Conservation (phyloP, 2,113 vertebrate species). For the Ammodytes marinus region DNA sequence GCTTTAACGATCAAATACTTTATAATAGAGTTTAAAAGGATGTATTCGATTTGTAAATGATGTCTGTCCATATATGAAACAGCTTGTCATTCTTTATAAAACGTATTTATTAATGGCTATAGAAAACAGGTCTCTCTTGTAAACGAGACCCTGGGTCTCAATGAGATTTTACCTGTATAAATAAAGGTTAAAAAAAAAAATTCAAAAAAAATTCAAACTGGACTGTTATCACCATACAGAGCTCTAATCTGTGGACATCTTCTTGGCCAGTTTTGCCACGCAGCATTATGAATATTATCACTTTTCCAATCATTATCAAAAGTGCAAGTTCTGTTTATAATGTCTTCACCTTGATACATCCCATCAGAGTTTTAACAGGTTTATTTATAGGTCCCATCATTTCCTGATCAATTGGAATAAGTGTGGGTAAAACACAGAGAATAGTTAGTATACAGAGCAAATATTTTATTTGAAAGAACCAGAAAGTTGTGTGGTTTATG, state of each 20-base stretch:
- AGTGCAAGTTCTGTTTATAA: not conserved
- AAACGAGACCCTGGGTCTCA: no score
- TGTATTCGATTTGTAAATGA: constrained; percentile 26
- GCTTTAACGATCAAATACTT: constrained; percentile 63
- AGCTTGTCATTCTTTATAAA: constrained; percentile 22
- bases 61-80: constrained; percentile 32
- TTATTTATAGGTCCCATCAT: not conserved
- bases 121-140: no score
- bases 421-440: not conserved
- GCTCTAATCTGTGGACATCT: not conserved
- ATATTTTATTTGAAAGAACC: not conserved
- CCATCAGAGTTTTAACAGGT: no score
- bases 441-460: not conserved
- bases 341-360: not conserved
- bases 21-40: constrained; percentile 53
- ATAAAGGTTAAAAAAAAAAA: no score
- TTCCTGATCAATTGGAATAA: not conserved
- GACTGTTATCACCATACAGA: constrained; percentile 54
- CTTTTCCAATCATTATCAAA: not conserved
- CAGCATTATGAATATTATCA: not conserved
- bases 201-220: constrained; percentile 30
- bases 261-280: not conserved
- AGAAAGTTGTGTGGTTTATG: not conserved
- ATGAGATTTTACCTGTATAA: no score
- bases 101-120: constrained; percentile 19